Conservation (phyloP, 1,140 invertebrate species). For the Nephila pilipes region DNA sequence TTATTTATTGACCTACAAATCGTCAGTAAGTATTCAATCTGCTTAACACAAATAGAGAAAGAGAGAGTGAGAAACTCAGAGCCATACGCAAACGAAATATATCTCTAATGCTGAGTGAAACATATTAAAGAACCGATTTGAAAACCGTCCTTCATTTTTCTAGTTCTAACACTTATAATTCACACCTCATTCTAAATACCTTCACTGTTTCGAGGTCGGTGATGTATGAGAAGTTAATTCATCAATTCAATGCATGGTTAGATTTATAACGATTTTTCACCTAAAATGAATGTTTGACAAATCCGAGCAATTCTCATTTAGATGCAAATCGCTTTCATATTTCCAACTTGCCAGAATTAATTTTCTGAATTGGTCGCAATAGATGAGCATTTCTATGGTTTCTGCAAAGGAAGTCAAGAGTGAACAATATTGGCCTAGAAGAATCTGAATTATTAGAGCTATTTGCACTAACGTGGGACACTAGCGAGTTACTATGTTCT, state of each 20-base stretch:
- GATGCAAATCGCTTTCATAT: not conserved
- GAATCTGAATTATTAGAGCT: not conserved
- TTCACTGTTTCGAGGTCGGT: not conserved
- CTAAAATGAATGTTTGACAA: not conserved
- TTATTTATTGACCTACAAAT: too few relatives aligned
- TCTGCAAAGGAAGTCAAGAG: not conserved
- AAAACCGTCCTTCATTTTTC: too few relatives aligned
- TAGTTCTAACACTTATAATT: too few relatives aligned
- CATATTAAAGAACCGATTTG: too few relatives aligned
- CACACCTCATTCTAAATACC: too few relatives aligned
- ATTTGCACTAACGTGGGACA: too few relatives aligned
- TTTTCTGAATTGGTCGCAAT: not conserved
- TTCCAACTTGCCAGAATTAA: not conserved
- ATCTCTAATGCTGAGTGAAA: too few relatives aligned
- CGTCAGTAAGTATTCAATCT: too few relatives aligned
- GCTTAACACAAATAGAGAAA: too few relatives aligned
- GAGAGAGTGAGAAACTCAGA: too few relatives aligned
- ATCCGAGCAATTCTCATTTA: constrained; percentile 35
- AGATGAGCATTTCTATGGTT: not conserved
- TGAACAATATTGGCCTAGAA: not conserved
- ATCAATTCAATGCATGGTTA: not conserved
- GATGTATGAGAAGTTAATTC: constrained; percentile 6
- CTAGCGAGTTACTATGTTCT: too few relatives aligned
- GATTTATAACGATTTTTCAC: not conserved
- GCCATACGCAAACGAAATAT: too few relatives aligned